Conservation (phyloP, 2,113 vertebrate species). For the Elephas maximus region DNA sequence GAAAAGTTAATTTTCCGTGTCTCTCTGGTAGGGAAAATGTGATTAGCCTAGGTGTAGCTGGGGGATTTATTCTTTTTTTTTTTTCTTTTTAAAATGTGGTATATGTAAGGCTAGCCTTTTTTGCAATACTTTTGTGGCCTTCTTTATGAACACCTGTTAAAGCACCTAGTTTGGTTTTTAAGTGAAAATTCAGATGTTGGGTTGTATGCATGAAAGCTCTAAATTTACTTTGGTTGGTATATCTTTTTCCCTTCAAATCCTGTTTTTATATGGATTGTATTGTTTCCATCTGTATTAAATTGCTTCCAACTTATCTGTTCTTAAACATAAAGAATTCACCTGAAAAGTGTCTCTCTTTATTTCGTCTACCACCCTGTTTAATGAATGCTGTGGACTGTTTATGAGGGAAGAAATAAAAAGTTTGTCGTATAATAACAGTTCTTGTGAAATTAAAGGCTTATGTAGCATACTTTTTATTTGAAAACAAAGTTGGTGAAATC, state of each 20-base stretch:
- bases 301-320: slow-evolving; percentile 63
- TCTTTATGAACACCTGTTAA: slow-evolving; percentile 53
- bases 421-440: slow-evolving; percentile 73
- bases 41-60: slow-evolving; percentile 46
- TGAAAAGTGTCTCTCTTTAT: slow-evolving; percentile 55
- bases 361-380: slow-evolving; percentile 70
- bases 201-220: slow-evolving; percentile 56
- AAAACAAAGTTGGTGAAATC: slow-evolving; percentile 11
- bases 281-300: slow-evolving; percentile 72
- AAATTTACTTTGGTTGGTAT: slow-evolving; percentile 42
- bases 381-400: slow-evolving; percentile 77
- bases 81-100: background rate
- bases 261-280: slow-evolving; percentile 74
- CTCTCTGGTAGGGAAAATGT: slow-evolving; percentile 39
- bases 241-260: background rate
- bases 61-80: background rate
- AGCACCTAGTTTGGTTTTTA: slow-evolving; percentile 67
- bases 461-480: background rate
- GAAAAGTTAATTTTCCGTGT: slow-evolving; percentile 58
- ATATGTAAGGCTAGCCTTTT: slow-evolving; percentile 59
- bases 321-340: slow-evolving; percentile 71
- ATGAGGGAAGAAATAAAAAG: slow-evolving; percentile 81
- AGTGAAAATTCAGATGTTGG: slow-evolving; percentile 62
- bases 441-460: slow-evolving; percentile 73
- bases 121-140: slow-evolving; percentile 46